Evolutionary conservation across 2,888 invertebrate species (phyloP).

Genomic region (Pardosa pseudoannulata): DNA sequence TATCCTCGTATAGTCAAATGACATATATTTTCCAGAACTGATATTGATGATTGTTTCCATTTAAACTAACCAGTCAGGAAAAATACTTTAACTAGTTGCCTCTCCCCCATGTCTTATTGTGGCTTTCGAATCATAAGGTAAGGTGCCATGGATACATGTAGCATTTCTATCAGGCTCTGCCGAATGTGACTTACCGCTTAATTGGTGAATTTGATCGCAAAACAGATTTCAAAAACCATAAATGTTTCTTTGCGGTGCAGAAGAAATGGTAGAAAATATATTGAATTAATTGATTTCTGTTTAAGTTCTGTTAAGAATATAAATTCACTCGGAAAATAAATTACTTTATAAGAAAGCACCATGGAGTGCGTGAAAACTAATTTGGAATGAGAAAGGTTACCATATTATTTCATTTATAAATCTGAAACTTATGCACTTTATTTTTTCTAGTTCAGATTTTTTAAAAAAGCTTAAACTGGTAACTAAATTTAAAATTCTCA

Average conservation of each 20-base stretch:
- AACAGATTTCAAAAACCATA: neutral
- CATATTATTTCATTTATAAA: too few relatives aligned
- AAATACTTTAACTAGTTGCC: slow-evolving; percentile 24
- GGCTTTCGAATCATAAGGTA: slow-evolving; percentile 25
- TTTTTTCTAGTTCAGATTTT: too few relatives aligned
- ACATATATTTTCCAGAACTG: too few relatives aligned
- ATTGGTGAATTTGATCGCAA: slow-evolving; percentile 46
- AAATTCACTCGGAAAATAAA: too few relatives aligned
- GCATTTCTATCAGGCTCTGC: slow-evolving; percentile 34
- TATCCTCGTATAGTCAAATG: too few relatives aligned
- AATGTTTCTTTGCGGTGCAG: neutral
- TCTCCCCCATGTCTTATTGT: slow-evolving; percentile 10
- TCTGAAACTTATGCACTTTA: too few relatives aligned
- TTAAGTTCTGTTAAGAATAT: neutral
- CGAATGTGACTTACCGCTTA: slow-evolving; percentile 47
- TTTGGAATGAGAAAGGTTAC: too few relatives aligned
- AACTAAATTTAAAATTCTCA: too few relatives aligned
- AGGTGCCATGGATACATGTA: slow-evolving; percentile 38
- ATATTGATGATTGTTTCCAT: too few relatives aligned
- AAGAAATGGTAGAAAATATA: neutral
- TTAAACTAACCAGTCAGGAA: neutral
- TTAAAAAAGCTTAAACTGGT: too few relatives aligned
- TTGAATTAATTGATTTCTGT: neutral
- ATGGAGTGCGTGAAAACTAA: too few relatives aligned
- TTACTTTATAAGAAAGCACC: too few relatives aligned